Evolutionary conservation across 2,888 invertebrate genomes (phyloP).

Genomic region (Tenodera sinensis): DNA sequence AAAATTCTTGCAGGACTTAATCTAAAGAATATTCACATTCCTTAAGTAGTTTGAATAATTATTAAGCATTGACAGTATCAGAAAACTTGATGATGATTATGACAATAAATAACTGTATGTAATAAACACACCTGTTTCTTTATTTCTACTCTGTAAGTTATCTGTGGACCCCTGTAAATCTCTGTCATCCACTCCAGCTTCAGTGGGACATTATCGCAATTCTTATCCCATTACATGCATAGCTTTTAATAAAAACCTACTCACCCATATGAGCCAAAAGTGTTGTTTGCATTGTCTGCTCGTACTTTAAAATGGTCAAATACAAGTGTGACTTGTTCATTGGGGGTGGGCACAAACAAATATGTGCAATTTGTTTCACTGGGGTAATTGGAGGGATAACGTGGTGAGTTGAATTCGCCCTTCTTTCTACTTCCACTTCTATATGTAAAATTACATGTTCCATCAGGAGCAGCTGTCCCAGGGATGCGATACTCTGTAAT

Average conservation of each 20-base stretch:
- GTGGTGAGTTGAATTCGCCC: slow-evolving; percentile 92
- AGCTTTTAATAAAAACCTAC: slow-evolving; percentile 30
- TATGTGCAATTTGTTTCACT: slow-evolving; percentile 93
- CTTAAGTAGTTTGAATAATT: too few species aligned
- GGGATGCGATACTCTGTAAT: slow-evolving; percentile 83
- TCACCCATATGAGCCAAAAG: slow-evolving; percentile 72
- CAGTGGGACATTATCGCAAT: too few species aligned
- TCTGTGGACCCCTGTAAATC: too few species aligned
- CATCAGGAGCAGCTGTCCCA: slow-evolving; percentile 89
- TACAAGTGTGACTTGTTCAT: slow-evolving; percentile 85
- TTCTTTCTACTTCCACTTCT: slow-evolving; percentile 80
- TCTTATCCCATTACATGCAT: not conserved
- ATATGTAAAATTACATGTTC: slow-evolving; percentile 89
- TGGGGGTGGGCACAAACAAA: slow-evolving; percentile 78
- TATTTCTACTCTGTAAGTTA: too few species aligned
- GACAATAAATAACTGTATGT: too few species aligned
- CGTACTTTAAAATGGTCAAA: slow-evolving; percentile 90
- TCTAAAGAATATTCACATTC: too few species aligned
- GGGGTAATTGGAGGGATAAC: slow-evolving; percentile 95
- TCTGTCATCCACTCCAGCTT: too few species aligned
- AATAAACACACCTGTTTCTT: too few species aligned
- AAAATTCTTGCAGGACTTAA: too few species aligned
- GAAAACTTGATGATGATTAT: too few species aligned
- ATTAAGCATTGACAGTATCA: too few species aligned
- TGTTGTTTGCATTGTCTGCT: slow-evolving; percentile 74